These are phyloP conservation scores for Periparus ater DNA, from an alignment of 2,797 vertebrate species.

Conservation along the genomic window DNA sequence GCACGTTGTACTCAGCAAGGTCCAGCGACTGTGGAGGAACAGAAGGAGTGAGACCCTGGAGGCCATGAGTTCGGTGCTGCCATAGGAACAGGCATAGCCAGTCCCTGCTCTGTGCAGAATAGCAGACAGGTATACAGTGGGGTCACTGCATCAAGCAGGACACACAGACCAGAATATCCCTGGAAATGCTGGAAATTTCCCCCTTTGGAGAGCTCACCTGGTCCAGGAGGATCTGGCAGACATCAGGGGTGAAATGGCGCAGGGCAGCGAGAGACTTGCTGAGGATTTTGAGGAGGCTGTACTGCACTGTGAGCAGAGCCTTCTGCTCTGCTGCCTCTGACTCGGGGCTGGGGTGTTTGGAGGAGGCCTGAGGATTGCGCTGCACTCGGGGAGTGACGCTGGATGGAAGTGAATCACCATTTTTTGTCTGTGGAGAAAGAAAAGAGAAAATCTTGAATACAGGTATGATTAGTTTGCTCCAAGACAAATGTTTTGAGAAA, in stretches of 20 bases:
- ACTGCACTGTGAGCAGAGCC: slow-evolving; percentile 89
- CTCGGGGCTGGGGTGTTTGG: slow-evolving; percentile 80
- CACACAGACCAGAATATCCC: neutral
- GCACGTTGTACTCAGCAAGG: slow-evolving; percentile 89
- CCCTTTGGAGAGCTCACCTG: slow-evolving; percentile 79
- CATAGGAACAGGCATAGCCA: neutral
- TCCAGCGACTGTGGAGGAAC: slow-evolving; percentile 86
- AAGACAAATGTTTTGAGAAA: neutral
- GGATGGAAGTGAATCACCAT: slow-evolving; percentile 85
- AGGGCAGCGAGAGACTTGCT: slow-evolving; percentile 93
- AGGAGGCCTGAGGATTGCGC: slow-evolving; percentile 75
- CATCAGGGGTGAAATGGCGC: slow-evolving; percentile 95
- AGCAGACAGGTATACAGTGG: neutral
- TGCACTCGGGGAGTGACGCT: slow-evolving; percentile 80
- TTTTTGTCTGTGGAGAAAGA: slow-evolving; percentile 83
- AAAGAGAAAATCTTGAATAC: neutral
- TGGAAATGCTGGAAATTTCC: neutral
- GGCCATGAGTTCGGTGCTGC: neutral
- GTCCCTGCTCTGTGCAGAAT: neutral
- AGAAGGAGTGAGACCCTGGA: neutral
- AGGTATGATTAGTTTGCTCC: neutral
- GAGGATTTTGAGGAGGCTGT: slow-evolving; percentile 94
- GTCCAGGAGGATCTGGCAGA: slow-evolving; percentile 96
- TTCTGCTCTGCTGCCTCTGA: slow-evolving; percentile 88
- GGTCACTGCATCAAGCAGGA: neutral